phyloP scores from a whole-genome alignment of 2,888 invertebrate species.

The Drosophila niveifrons region DNA sequence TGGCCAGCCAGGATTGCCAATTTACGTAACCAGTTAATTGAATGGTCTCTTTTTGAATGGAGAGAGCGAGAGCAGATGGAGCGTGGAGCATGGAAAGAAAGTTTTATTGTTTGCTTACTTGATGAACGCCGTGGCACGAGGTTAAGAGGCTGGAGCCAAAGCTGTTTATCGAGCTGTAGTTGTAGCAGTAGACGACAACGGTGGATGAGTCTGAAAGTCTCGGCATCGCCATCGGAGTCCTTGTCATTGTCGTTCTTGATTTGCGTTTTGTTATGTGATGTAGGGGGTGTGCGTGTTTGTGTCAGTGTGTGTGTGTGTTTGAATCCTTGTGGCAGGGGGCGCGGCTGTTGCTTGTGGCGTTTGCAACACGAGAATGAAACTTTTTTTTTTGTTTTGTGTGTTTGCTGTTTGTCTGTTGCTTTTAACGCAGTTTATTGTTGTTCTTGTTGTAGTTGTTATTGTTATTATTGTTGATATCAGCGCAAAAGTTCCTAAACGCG shows the following conservation, averaged over 20 bases:
- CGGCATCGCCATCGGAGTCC: slow-evolving; percentile 34
- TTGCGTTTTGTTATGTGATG: slow-evolving; percentile 55
- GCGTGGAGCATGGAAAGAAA: slow-evolving; percentile 33
- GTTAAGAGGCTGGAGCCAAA: slow-evolving; percentile 6
- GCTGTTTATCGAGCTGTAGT: slow-evolving; percentile 14
- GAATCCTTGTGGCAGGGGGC: slow-evolving; percentile 19
- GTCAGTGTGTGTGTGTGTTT: no score
- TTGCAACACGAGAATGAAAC: slow-evolving; percentile 61
- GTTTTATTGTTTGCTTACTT: slow-evolving; percentile 80
- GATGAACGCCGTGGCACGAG: slow-evolving; percentile 58
- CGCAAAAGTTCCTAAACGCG: slow-evolving; percentile 63
- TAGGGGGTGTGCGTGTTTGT: slow-evolving; percentile 1
- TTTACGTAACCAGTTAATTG: slow-evolving; percentile 73
- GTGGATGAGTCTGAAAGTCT: slow-evolving; percentile 49
- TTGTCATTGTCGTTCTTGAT: slow-evolving; percentile 71
- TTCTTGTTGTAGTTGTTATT: slow-evolving; percentile 43
- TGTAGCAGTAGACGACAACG: slow-evolving; percentile 17
- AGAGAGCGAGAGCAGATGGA: no score
- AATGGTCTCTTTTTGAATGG: slow-evolving; percentile 45
- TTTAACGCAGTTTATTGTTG: slow-evolving; percentile 48
- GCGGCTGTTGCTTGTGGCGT: slow-evolving; percentile 49
- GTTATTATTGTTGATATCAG: slow-evolving; percentile 57
- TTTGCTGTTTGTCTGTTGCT: slow-evolving; percentile 60
- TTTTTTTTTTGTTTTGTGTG: slow-evolving; percentile 45
- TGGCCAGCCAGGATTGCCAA: slow-evolving; percentile 56